A percentile compares a stretch with the other conserved stretches of the same genome.
Conservation (phyloP, 2,113 vertebrate genomes). For the Xerus inauris region DNA sequence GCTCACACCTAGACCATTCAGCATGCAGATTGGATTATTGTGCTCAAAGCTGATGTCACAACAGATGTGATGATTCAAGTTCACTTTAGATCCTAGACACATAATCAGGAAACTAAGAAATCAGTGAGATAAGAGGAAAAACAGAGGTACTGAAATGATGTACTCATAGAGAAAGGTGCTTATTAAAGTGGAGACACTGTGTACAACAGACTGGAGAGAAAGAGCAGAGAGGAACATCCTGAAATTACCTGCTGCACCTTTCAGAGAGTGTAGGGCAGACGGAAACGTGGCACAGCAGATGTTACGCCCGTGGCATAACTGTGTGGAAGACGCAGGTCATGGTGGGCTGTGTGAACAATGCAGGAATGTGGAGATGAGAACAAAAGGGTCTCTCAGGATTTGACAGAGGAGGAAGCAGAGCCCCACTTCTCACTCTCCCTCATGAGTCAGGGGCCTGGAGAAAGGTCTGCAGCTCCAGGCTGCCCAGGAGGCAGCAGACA, state of each 20-base stretch:
- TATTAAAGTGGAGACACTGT: background rate
- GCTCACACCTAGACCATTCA: background rate
- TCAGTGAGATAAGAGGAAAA: background rate
- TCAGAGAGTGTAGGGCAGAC: fast-evolving
- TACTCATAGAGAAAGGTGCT: background rate
- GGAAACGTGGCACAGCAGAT: fast-evolving
- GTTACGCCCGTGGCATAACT: background rate
- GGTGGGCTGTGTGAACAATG: background rate
- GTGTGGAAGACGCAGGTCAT: background rate
- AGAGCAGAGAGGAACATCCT: background rate
- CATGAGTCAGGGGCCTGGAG: background rate
- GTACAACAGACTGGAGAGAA: background rate
- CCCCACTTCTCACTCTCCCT: background rate
- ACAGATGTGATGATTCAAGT: background rate
- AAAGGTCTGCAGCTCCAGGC: background rate
- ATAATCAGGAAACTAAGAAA: background rate
- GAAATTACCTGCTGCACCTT: background rate
- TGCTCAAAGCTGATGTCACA: background rate
- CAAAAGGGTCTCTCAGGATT: background rate
- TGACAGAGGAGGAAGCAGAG: background rate
- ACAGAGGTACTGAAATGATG: background rate
- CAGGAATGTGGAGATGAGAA: fast-evolving
- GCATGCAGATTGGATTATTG: background rate
- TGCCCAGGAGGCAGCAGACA: fast-evolving
- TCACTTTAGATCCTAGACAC: background rate